Evolutionary conservation across 2,113 vertebrate genomes (phyloP).

Genomic region (Redunca redunca): DNA sequence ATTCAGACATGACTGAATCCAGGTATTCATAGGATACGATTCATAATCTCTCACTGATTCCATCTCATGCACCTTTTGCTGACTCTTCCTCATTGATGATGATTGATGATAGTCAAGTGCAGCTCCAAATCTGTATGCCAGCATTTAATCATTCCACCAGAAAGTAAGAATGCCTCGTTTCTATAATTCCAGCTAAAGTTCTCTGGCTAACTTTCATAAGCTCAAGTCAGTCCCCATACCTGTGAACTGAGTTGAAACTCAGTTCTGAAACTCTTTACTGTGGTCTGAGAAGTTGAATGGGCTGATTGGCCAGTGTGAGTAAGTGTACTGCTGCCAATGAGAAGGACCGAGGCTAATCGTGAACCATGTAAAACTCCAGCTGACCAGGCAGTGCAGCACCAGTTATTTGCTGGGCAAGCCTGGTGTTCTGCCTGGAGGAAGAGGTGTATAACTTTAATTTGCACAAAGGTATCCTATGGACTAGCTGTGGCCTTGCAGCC

Average conservation of each 20-base stretch:
- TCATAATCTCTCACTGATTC: background rate
- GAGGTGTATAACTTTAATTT: background rate
- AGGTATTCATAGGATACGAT: background rate
- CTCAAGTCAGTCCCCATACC: background rate
- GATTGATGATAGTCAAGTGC: no score
- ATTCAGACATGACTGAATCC: background rate
- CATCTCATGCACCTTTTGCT: background rate
- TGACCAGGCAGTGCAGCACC: background rate
- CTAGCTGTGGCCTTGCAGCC: background rate
- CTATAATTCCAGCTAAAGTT: background rate
- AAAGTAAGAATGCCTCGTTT: background rate
- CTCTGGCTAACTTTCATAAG: background rate
- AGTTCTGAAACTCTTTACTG: background rate
- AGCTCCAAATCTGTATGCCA: background rate
- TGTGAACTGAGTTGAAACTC: no score
- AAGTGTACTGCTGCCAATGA: background rate
- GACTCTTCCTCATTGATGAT: background rate
- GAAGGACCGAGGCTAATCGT: fast-evolving
- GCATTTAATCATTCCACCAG: background rate
- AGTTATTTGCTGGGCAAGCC: background rate
- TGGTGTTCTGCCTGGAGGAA: background rate
- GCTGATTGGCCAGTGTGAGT: background rate
- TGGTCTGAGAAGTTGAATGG: background rate
- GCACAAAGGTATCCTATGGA: background rate
- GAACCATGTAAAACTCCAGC: background rate